A percentile compares a stretch with the other conserved stretches of the same genome.
phyloP scores from a whole-genome alignment of 2,113 vertebrate species.

The Ciconia stormi region DNA sequence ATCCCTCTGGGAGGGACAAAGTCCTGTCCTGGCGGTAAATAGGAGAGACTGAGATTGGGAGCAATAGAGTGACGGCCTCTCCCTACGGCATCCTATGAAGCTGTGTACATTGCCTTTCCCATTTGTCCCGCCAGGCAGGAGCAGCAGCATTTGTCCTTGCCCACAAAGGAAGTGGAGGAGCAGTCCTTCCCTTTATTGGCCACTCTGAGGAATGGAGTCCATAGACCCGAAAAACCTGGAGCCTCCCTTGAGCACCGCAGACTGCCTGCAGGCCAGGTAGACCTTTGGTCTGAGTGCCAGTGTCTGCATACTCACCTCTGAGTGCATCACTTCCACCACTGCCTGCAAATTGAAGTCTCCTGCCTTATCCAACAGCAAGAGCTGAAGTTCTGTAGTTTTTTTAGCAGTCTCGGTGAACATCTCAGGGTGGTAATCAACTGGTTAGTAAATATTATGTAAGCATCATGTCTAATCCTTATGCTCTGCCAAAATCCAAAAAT shows the following conservation, averaged over 20 bases:
- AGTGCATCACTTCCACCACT: neutral
- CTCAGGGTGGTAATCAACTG: neutral
- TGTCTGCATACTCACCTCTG: neutral
- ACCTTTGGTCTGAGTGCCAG: slow-evolving; percentile 11
- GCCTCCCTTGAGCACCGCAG: slow-evolving; percentile 2
- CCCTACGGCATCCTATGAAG: neutral
- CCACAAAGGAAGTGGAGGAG: slow-evolving; percentile 43
- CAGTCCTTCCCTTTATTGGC: neutral
- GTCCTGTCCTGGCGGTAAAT: neutral
- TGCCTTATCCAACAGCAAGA: neutral
- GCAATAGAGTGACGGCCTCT: neutral
- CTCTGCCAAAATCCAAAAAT: neutral
- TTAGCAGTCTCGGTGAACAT: neutral
- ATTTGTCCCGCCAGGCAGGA: slow-evolving; percentile 50
- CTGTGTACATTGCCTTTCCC: neutral
- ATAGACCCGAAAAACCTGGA: neutral
- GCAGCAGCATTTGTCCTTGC: slow-evolving; percentile 53
- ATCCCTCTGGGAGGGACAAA: slow-evolving; percentile 13
- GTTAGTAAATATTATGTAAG: neutral
- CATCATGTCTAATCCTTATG: neutral
- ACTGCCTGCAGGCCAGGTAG: neutral
- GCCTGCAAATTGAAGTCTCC: neutral
- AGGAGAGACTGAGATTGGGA: neutral
- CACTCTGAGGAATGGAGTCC: slow-evolving; percentile 26
- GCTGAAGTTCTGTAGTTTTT: neutral